A percentile compares a stretch with the other conserved stretches of the same genome.
Conservation (phyloP, 2,113 vertebrate genomes). For the Cariama cristata region DNA sequence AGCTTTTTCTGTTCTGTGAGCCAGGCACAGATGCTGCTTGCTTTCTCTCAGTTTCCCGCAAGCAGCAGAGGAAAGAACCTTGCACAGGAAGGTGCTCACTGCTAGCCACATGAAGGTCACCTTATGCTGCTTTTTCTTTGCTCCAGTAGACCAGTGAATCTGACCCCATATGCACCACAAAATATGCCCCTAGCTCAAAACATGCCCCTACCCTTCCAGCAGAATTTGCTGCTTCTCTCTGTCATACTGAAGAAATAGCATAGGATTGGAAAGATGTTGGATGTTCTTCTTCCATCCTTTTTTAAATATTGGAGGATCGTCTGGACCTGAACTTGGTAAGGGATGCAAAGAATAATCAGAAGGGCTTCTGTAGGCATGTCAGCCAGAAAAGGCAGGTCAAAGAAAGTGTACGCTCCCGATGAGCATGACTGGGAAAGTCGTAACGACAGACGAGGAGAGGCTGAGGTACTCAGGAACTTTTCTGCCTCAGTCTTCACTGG, state of each 20-base stretch:
- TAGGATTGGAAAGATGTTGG: background rate
- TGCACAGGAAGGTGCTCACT: background rate
- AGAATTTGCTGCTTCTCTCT: background rate
- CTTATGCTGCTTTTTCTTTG: background rate
- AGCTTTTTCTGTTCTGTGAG: background rate
- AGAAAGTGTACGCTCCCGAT: rapidly evolving
- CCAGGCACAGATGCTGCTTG: background rate
- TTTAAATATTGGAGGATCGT: background rate
- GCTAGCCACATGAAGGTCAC: background rate
- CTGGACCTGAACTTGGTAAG: background rate
- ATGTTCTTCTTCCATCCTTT: background rate
- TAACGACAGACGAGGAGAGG: background rate
- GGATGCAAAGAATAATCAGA: background rate
- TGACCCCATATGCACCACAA: background rate
- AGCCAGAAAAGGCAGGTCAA: background rate
- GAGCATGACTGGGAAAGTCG: background rate
- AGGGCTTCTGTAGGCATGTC: background rate
- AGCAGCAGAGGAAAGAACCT: background rate
- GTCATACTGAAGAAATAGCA: background rate
- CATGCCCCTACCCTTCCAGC: background rate
- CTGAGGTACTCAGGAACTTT: background rate
- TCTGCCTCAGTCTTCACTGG: background rate
- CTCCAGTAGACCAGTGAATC: background rate
- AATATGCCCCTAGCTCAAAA: background rate
- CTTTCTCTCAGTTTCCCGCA: background rate